Evolutionary conservation across 2,113 vertebrate species (phyloP), one percentile per base, ranked within the genome.

Genomic region (Protobothrops flavoviridis): DNA sequence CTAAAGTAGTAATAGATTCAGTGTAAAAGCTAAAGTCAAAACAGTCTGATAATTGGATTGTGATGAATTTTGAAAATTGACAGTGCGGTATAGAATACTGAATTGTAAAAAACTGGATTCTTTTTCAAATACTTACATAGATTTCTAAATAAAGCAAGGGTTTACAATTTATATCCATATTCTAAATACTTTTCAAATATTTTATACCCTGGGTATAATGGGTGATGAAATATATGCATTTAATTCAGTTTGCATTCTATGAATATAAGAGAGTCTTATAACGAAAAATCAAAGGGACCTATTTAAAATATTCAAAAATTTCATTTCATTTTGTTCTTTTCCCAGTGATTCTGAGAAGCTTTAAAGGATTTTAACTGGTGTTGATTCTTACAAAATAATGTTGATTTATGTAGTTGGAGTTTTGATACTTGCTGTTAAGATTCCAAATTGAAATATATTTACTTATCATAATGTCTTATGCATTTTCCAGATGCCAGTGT

Each of bases 1-100:
- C 50, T 93, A 55, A 85, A 8, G 92, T 85, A 43, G 88, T 13
- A 91, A 93, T 61, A 90, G 93, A 91, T 48, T 91, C n/a, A 39
- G 39, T 86, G 24, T 13, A 56, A 56, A 74, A 29, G 26, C 24
- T 17, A 39, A 61, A 87, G 26, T 56, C 39, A 11, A 74, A 93
- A 88, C 1, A 7, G 45, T 52, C 26, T 8, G 7, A 81, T 4
- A 0, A 50, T 9, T 0, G 21, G 43, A 26, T 10, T 50, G 12
- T 59, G 3, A 92, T 87, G 21, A 23, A 15, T 92, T 87, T 52
- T 10, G 6, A 29, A 86, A 33, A 61, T 3, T 17, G 13, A 64
- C 0, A 81, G 74, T 43, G 7, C 74, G 45, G 5, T 64, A 8
- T 20, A 50, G 13, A 10, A 8, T n/a, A 20, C 13, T 24, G 26